These are phyloP conservation scores for Melanotus villosus DNA, from an alignment of 2,888 invertebrate species.

Conservation along the genomic window DNA sequence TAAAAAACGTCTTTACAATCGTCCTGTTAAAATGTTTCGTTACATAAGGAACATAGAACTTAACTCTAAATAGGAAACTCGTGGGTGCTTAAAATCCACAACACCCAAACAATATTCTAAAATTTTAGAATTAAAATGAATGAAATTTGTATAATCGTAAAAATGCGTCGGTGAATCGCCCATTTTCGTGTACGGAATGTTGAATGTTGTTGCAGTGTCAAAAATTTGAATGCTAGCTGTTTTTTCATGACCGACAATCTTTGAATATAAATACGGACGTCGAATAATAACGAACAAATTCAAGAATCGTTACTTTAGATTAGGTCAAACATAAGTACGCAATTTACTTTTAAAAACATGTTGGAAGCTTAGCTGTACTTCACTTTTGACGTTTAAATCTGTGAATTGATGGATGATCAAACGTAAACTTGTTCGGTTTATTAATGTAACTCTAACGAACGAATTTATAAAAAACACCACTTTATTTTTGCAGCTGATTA, in stretches of 20 bases:
- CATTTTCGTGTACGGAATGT: conserved; percentile 21
- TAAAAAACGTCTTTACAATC: no score
- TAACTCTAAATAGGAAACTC: neutral
- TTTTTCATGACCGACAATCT: conserved; percentile 17
- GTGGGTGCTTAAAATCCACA: neutral
- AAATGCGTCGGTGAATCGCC: conserved; percentile 12
- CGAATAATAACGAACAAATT: neutral
- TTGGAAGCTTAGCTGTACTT: no score
- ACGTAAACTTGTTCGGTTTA: no score
- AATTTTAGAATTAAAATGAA: neutral
- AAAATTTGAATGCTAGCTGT: conserved; percentile 1
- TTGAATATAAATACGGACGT: neutral
- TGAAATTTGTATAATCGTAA: neutral
- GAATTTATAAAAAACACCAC: no score
- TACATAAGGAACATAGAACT: no score
- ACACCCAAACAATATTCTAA: neutral
- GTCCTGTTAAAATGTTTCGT: no score
- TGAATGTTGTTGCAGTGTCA: conserved; percentile 23
- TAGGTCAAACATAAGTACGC: no score
- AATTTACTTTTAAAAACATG: no score
- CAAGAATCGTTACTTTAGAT: conserved; percentile 5
- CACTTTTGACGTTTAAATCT: no score
- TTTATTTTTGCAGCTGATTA: no score
- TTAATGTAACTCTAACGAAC: no score
- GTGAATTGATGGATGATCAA: no score